Percentiles rank a stretch among this genome's conserved stretches.
Evolutionary conservation across 2,888 invertebrate genomes (phyloP).

Genomic region (Lypha dubia): DNA sequence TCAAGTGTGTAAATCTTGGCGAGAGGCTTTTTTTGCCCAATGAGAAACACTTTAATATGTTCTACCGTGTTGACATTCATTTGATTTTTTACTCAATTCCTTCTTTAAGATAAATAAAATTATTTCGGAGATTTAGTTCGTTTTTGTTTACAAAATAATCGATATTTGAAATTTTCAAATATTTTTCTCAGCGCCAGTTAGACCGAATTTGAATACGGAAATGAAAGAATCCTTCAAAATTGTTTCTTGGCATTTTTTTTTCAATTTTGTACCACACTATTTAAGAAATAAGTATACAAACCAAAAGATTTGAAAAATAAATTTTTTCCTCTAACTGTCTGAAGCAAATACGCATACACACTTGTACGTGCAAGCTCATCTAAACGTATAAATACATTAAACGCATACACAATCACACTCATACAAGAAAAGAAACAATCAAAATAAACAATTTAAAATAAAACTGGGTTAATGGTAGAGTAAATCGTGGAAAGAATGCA

Average conservation of each 20-base stretch:
- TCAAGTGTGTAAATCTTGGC: too few species aligned
- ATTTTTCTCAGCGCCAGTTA: background rate
- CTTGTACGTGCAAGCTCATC: background rate
- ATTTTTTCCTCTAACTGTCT: conserved; percentile 62
- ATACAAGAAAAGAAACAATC: conserved; percentile 30
- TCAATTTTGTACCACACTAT: background rate
- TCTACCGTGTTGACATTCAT: too few species aligned
- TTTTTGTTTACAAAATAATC: too few species aligned
- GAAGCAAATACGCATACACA: conserved; percentile 25
- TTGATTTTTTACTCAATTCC: too few species aligned
- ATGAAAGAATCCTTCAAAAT: too few species aligned
- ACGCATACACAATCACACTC: background rate
- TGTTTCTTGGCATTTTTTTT: too few species aligned
- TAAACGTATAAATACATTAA: background rate
- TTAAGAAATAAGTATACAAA: conserved; percentile 30
- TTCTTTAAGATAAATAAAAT: too few species aligned
- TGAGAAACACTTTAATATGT: too few species aligned
- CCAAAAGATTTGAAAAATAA: conserved; percentile 53
- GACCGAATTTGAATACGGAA: background rate
- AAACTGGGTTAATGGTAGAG: conserved; percentile 72
- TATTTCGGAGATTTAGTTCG: too few species aligned
- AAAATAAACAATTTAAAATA: conserved; percentile 52
- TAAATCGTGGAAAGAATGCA: conserved; percentile 58
- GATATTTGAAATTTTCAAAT: background rate
- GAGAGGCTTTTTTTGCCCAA: too few species aligned